These are phyloP conservation scores for Mirza zaza DNA, from an alignment of 2,113 vertebrate genomes.

Conservation along the genomic window DNA sequence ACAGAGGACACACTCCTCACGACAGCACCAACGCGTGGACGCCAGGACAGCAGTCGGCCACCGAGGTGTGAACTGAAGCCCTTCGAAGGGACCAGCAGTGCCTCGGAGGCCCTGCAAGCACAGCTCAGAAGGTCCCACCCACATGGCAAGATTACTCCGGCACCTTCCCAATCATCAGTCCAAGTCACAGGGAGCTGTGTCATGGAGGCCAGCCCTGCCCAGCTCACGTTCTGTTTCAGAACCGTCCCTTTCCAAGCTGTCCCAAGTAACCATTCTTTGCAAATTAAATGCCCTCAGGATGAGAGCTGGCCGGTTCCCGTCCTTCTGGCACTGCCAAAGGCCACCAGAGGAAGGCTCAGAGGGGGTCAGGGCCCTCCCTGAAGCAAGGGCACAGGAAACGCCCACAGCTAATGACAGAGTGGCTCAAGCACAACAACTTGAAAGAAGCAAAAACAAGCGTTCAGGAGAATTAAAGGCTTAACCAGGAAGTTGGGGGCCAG, in stretches of 20 bases:
- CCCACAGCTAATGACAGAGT: conserved; percentile 70
- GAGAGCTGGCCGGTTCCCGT: background rate
- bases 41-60: no score
- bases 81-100: background rate
- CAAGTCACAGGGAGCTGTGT: background rate
- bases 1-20: background rate
- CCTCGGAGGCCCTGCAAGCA: background rate
- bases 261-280: background rate
- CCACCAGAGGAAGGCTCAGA: background rate
- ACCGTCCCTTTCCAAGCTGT: background rate
- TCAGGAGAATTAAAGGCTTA: conserved; percentile 65
- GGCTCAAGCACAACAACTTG: conserved; percentile 58
- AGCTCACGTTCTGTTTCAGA: background rate
- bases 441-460: conserved; percentile 70
- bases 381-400: background rate
- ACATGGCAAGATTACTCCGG: background rate
- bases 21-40: background rate
- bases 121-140: background rate
- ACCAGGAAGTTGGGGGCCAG: conserved; percentile 69
- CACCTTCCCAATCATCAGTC: background rate
- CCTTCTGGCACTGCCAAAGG: background rate
- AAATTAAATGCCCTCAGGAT: background rate
- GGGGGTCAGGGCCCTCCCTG: background rate
- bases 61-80: background rate
- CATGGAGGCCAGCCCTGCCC: background rate